Conservation (phyloP, 2,888 invertebrate species). For the Herminia tarsipennalis region DNA sequence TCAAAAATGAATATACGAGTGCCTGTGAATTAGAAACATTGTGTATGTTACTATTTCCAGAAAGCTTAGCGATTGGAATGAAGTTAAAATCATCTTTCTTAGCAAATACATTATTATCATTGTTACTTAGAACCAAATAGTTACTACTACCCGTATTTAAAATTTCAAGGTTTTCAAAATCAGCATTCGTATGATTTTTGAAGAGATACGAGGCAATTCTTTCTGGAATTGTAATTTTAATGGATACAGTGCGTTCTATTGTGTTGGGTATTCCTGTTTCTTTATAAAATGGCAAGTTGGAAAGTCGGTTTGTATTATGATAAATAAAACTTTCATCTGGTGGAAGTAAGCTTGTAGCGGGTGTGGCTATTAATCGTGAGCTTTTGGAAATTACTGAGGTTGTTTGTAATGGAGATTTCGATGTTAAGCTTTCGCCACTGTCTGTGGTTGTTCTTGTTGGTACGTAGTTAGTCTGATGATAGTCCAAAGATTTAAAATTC, state of each 20-base stretch:
- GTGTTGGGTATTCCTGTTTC: constrained; percentile 67
- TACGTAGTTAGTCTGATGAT: constrained; percentile 54
- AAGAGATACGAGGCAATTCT: constrained; percentile 74
- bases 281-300: constrained; percentile 69
- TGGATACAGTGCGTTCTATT: constrained; percentile 76
- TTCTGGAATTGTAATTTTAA: constrained; percentile 80
- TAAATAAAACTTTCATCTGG: constrained; percentile 55
- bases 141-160: constrained; percentile 78
- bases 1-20: constrained; percentile 76
- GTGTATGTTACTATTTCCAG: constrained; percentile 65
- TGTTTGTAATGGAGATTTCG: constrained; percentile 48
- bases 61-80: constrained; percentile 71
- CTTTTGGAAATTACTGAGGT: constrained; percentile 53
- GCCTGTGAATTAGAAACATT: constrained; percentile 80
- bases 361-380: constrained; percentile 57
- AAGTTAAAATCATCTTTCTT: constrained; percentile 52
- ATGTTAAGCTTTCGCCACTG: constrained; percentile 66
- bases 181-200: constrained; percentile 60
- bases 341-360: constrained; percentile 65
- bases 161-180: constrained; percentile 73
- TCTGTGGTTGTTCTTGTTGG: constrained; percentile 43
- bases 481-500: constrained; percentile 50
- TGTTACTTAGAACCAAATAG: constrained; percentile 72
- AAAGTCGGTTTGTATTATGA: constrained; percentile 59
- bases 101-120: constrained; percentile 41